Percentiles rank a stretch among this genome's conserved stretches.
Conservation (phyloP, 2,888 invertebrate genomes). For the Xanthia togata region DNA sequence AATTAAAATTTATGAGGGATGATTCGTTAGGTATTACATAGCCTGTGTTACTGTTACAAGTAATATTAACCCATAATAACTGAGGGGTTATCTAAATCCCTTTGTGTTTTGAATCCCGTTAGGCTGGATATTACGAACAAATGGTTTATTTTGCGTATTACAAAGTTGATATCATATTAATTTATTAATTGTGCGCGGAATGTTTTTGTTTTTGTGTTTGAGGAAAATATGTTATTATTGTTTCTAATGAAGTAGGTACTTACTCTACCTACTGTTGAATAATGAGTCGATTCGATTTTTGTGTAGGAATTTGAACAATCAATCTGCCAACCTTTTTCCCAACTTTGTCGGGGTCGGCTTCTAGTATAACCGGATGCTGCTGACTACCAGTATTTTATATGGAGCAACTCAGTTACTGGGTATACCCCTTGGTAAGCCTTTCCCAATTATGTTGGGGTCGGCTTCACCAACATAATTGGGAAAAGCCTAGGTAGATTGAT, state of each 20-base stretch:
- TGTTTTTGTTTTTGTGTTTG: slow-evolving; percentile 34
- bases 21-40: slow-evolving; percentile 77
- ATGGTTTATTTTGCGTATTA: slow-evolving; percentile 64
- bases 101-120: slow-evolving; percentile 73
- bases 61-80: slow-evolving; percentile 80
- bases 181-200: slow-evolving; percentile 61
- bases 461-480: too few relatives aligned
- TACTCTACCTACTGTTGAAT: neutral
- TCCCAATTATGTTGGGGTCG: too few relatives aligned
- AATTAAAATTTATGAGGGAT: slow-evolving; percentile 85
- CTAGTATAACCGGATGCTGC: neutral
- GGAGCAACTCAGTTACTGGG: too few relatives aligned
- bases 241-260: neutral
- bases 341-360: neutral
- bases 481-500: too few relatives aligned
- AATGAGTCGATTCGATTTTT: neutral
- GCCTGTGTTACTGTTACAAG: slow-evolving; percentile 75
- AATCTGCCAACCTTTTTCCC: neutral
- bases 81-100: slow-evolving; percentile 75
- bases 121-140: slow-evolving; percentile 62
- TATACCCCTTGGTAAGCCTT: too few relatives aligned
- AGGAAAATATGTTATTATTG: slow-evolving; percentile 32
- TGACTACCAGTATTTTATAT: neutral
- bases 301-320: neutral
- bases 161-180: slow-evolving; percentile 61